Evolutionary conservation across 2,113 vertebrate species (phyloP), one percentile per base, ranked within the genome.

Genomic region (Rhynchopsitta pachyrhyncha): DNA sequence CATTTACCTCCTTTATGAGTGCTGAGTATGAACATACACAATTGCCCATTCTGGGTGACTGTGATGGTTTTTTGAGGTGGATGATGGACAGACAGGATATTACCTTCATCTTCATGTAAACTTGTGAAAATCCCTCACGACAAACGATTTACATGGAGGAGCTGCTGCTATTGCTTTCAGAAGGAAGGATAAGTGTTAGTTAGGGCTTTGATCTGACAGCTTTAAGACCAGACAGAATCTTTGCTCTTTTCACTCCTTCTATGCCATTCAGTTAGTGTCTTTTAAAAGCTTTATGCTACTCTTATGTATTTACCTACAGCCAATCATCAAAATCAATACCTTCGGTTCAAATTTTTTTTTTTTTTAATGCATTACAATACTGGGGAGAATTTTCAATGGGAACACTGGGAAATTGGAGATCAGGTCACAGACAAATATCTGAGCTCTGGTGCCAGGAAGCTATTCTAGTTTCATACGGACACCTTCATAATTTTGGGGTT

Each of bases 261-360:
- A 3, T 75, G 71, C 31, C 19, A 31, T 82, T 67, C 63, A 79
- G 59, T 52, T 77, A 22, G 20, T 33, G 41, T 47, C 39, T 92
- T 67, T 86, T 80, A 88, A 75, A 70, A 68, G 50, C 23, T 87
- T 85, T 78, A 33, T 69, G 62, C 22, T 66, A 50, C 27, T 52
- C 33, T 67, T 93, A 57, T 37, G 9, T 74, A 66, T 73, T 86
- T 93, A 84, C 73, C 22, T 69, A 31, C 39, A 81, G 66, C 39
- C 60, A 75, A 5, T 2, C 20, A 46, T 70, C 76, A 81, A 89
- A 94, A 91, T 91, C 84, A 67, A 77, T 90, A 74, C n/a, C 18
- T 84, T 71, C 75, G 95, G 68, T 74, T 95, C 64, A 88, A 93
- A 93, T 91, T 91, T 88, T 20, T 39, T 94, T 92, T 89, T 22